Conservation (phyloP, 2,113 vertebrate genomes). For the Phainopepla nitens region DNA sequence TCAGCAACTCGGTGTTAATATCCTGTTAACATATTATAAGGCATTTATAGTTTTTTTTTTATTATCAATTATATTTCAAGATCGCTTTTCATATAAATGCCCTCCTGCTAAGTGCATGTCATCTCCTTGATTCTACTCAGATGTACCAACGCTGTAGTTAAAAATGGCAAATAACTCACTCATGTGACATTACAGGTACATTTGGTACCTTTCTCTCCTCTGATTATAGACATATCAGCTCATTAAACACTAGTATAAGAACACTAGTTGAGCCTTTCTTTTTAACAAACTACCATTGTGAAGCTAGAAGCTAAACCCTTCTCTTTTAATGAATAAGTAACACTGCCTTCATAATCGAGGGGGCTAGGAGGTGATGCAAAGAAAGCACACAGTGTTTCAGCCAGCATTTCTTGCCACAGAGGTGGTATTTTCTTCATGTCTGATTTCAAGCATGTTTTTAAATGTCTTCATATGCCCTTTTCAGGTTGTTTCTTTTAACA, state of each 20-base stretch:
- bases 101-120: conserved; percentile 12
- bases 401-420: background rate
- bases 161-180: conserved; percentile 65
- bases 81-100: conserved; percentile 56
- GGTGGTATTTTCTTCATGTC: background rate
- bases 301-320: conserved; percentile 50
- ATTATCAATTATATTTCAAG: conserved; percentile 59
- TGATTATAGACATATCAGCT: conserved; percentile 58
- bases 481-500: background rate
- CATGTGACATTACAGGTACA: conserved; percentile 59
- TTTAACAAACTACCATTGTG: conserved; percentile 48
- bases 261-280: conserved; percentile 39
- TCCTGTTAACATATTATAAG: conserved; percentile 26
- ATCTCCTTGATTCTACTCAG: conserved; percentile 45
- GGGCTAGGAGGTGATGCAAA: background rate
- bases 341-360: background rate
- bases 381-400: background rate
- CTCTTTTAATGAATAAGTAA: conserved; percentile 30
- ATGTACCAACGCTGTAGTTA: background rate
- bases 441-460: conserved; percentile 12
- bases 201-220: conserved; percentile 56
- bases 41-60: conserved; percentile 55
- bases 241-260: conserved; percentile 63
- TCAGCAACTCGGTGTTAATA: background rate
- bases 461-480: background rate